Evolutionary conservation across 2,888 invertebrate species (phyloP), one percentile per base, ranked within the genome.

Genomic region (Tetrapedia diversipes): DNA sequence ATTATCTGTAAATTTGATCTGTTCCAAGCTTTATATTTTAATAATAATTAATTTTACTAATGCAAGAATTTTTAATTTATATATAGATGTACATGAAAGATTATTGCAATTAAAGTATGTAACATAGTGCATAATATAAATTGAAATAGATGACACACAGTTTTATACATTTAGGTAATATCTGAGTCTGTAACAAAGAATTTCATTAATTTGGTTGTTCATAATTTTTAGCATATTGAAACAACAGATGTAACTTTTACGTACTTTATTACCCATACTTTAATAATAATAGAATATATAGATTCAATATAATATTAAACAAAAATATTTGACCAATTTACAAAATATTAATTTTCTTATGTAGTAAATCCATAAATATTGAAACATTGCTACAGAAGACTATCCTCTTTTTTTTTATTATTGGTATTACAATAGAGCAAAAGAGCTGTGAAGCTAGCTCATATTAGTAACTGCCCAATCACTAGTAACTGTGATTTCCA

Each of bases 401-500:
- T 51, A 47, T 43, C 34, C 7, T 47, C 37, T 51, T 39, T 49
- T 60, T 45, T 54, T 65, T 63, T 61, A 56, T 37, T 65, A 45
- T 34, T 68, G 61, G 14, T 53, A 74, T 29, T 37, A 65, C 60
- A 63, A 56, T 59, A 54, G 66, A 75, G 49, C 64, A 39, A 53
- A 39, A 61, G 59, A 70, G 53, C 67, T 73, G 37, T 16, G 64
- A 64, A 51, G 67, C 68, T 74, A 47, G 66, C 67, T 73, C 51
- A 59, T 45, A 39, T 67, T 79, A 78, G 72, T 45, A 70, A 80
- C 74, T 79, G 72, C 78, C 69, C 66, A 49, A 81, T 80, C 80
- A 75, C 64, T 75, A 70, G 16, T 75, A 70, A 69, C 78, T 80
- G 80, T 78, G 80, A 81, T 81, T 72, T 76, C 72, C 71, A 80